phyloP scores from a whole-genome alignment of 2,888 invertebrate species.

The Cephus pygmeus region DNA sequence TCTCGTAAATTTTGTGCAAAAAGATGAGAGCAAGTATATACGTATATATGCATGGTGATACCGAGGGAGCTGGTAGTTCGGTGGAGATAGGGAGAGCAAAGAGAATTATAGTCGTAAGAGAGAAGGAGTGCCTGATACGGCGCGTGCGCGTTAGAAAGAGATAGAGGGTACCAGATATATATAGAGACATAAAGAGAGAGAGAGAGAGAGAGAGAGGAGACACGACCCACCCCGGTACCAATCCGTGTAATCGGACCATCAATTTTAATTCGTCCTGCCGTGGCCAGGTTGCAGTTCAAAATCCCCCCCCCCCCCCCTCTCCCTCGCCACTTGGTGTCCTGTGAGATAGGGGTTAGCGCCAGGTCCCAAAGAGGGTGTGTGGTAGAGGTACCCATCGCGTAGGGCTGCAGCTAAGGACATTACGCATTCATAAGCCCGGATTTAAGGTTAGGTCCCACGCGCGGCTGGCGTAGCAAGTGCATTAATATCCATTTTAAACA shows the following conservation, averaged over 20 bases:
- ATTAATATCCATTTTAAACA: constrained; percentile 56
- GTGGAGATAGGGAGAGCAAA: background rate
- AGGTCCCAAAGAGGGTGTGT: background rate
- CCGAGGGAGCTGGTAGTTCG: background rate
- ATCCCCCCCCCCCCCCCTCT: background rate
- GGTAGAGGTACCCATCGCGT: background rate
- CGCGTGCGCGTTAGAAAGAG: constrained; percentile 14
- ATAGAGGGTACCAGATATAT: background rate
- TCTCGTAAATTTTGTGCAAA: background rate
- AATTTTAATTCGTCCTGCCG: constrained; percentile 31
- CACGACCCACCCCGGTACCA: background rate
- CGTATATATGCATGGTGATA: background rate
- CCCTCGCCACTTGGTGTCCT: background rate
- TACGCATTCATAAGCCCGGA: constrained; percentile 55
- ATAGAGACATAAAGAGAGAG: constrained; percentile 12
- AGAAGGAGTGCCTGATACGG: constrained; percentile 13
- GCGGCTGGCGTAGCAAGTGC: constrained; percentile 35
- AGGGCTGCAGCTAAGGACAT: constrained; percentile 32
- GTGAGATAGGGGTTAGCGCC: background rate
- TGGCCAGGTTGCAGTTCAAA: background rate
- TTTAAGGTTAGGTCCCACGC: constrained; percentile 51
- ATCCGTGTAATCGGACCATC: constrained; percentile 27
- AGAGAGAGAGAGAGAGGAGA: constrained; percentile 35
- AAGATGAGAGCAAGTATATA: background rate
- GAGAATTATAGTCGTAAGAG: constrained; percentile 15